Percentiles rank a stretch among this genome's conserved stretches.
These are phyloP conservation scores for Melanophora roralis DNA, from an alignment of 2,888 invertebrate species.

Conservation along the genomic window DNA sequence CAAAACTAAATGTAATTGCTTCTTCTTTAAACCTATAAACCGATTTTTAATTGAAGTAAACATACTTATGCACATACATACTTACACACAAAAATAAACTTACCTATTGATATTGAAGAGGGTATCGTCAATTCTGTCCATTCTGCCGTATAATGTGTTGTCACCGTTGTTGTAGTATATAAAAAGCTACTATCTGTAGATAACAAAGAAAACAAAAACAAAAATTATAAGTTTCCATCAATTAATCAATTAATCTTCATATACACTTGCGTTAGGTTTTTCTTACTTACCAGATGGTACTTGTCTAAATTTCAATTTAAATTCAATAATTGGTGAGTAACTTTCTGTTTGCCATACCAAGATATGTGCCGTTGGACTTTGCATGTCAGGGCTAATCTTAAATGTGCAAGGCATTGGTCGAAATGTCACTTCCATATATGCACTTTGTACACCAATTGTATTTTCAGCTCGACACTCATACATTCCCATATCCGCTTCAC, in stretches of 20 bases:
- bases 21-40: too few relatives aligned
- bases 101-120: conserved; percentile 73
- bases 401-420: conserved; percentile 76
- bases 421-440: conserved; percentile 85
- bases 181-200: conserved; percentile 42
- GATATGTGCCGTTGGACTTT: conserved; percentile 80
- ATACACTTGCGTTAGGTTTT: conserved; percentile 2
- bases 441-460: conserved; percentile 83
- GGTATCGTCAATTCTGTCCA: conserved; percentile 76
- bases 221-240: conserved; percentile 15
- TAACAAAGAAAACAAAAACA: conserved; percentile 1
- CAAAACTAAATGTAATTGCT: neutral
- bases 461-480: conserved; percentile 89
- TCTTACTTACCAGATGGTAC: conserved; percentile 73
- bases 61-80: too few relatives aligned
- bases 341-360: conserved; percentile 92
- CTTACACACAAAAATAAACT: conserved; percentile 37
- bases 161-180: conserved; percentile 43
- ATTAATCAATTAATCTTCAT: conserved; percentile 58
- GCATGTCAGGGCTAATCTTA: conserved; percentile 73
- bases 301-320: conserved; percentile 78
- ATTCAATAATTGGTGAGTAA: conserved; percentile 87
- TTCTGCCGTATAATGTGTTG: conserved; percentile 56
- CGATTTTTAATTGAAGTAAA: too few relatives aligned
- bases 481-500: conserved; percentile 84